phyloP scores from a whole-genome alignment of 1,140 invertebrate species.

The Catajapyx aquilonaris region DNA sequence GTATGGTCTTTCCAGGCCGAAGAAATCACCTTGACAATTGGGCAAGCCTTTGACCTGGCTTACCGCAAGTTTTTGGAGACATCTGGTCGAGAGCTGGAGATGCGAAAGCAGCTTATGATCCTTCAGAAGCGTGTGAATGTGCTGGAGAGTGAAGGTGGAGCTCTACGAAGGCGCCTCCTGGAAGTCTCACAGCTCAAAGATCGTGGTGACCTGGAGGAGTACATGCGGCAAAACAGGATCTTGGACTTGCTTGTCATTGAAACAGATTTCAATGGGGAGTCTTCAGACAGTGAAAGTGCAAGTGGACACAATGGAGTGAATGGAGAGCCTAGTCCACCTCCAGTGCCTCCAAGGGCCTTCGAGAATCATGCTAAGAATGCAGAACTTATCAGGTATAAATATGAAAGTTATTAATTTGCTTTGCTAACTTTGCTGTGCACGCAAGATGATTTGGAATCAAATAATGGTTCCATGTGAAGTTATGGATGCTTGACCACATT shows the following conservation, averaged over 20 bases:
- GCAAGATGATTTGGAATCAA: too few species aligned
- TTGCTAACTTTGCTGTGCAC: too few species aligned
- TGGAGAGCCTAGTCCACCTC: slow-evolving; percentile 19
- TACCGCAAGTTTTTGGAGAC: slow-evolving; percentile 62
- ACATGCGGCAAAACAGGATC: slow-evolving; percentile 25
- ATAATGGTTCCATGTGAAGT: too few species aligned
- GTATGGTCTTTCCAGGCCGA: slow-evolving; percentile 48
- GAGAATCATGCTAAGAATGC: too few species aligned
- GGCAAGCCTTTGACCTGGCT: slow-evolving; percentile 93
- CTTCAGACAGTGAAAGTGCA: too few species aligned
- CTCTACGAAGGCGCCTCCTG: slow-evolving; percentile 39
- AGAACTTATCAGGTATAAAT: too few species aligned
- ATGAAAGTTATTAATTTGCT: too few species aligned
- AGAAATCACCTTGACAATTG: slow-evolving; percentile 89
- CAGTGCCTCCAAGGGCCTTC: slow-evolving; percentile 39
- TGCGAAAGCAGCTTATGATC: slow-evolving; percentile 42
- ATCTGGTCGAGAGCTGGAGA: slow-evolving; percentile 48
- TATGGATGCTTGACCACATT: too few species aligned
- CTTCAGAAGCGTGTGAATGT: slow-evolving; percentile 49
- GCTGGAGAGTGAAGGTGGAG: slow-evolving; percentile 45
- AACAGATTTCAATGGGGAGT: too few species aligned
- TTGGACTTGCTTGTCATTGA: too few species aligned
- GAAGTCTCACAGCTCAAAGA: slow-evolving; percentile 26
- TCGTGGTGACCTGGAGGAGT: slow-evolving; percentile 23
- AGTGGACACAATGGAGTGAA: background rate